Percentiles rank a stretch among this genome's conserved stretches.
Evolutionary conservation across 2,888 invertebrate species (phyloP).

Genomic region (Oligia fasciuncula): DNA sequence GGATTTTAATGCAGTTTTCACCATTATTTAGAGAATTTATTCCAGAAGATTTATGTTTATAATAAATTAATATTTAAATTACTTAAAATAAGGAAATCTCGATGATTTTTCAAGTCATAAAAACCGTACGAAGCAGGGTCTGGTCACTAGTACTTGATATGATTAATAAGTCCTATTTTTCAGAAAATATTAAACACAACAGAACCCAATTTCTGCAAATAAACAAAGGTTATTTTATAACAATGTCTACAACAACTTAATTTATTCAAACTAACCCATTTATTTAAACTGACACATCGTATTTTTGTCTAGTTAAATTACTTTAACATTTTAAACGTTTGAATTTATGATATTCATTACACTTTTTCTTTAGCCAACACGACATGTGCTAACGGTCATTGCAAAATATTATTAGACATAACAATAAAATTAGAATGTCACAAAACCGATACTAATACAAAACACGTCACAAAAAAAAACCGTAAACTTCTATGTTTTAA

Average conservation of each 20-base stretch:
- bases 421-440: slow-evolving; percentile 30
- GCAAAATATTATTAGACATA: slow-evolving; percentile 22
- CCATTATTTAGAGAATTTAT: not conserved
- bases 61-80: not conserved
- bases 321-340: slow-evolving; percentile 39
- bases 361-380: slow-evolving; percentile 23
- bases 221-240: not conserved
- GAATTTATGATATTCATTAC: slow-evolving; percentile 45
- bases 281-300: slow-evolving; percentile 23
- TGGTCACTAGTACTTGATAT: not conserved
- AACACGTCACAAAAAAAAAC: slow-evolving; percentile 31
- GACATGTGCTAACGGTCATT: slow-evolving; percentile 6
- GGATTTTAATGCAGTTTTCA: not conserved
- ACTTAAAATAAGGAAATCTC: not conserved
- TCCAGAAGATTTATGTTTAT: not conserved
- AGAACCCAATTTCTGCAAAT: not conserved
- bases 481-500: slow-evolving; percentile 65
- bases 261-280: slow-evolving; percentile 24
- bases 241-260: not conserved
- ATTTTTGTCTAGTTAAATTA: slow-evolving; percentile 36
- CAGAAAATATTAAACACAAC: not conserved
- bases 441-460: slow-evolving; percentile 19
- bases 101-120: not conserved
- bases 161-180: not conserved
- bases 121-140: not conserved